phyloP scores from a whole-genome alignment of 2,797 vertebrate species.

The Gymnodraco acuticeps region DNA sequence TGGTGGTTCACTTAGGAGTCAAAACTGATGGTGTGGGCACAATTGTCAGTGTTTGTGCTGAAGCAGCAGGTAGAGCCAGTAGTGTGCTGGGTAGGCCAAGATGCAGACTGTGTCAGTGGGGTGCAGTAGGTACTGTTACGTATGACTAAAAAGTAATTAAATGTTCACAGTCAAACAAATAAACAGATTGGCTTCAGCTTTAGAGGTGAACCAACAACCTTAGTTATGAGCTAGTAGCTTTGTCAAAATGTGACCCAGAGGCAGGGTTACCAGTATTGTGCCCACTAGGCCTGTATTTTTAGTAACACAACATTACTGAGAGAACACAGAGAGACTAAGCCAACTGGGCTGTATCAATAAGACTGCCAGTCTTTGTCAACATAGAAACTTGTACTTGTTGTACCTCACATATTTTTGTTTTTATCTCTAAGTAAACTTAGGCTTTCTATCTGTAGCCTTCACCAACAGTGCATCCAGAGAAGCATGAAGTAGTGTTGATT shows the following conservation, averaged over 20 bases:
- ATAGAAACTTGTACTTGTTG: slow-evolving; percentile 26
- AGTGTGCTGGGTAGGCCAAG: slow-evolving; percentile 48
- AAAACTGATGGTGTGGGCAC: slow-evolving; percentile 39
- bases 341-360: slow-evolving; percentile 48
- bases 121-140: slow-evolving; percentile 28
- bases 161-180: slow-evolving; percentile 22
- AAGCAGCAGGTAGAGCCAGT: slow-evolving; percentile 35
- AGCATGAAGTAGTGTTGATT: slow-evolving; percentile 42
- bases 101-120: slow-evolving; percentile 65
- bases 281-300: slow-evolving; percentile 71
- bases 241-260: slow-evolving; percentile 33
- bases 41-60: slow-evolving; percentile 36
- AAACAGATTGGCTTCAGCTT: slow-evolving; percentile 29
- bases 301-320: slow-evolving; percentile 70
- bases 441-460: not conserved
- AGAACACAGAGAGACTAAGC: slow-evolving; percentile 48
- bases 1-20: slow-evolving; percentile 28
- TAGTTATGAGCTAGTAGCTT: slow-evolving; percentile 14
- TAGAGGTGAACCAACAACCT: slow-evolving; percentile 12
- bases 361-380: slow-evolving; percentile 32
- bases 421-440: slow-evolving; percentile 1
- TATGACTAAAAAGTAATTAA: slow-evolving; percentile 34
- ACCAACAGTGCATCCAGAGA: slow-evolving; percentile 25
- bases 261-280: slow-evolving; percentile 56
- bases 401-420: slow-evolving; percentile 9